phyloP scores from a whole-genome alignment of 2,888 invertebrate genomes.

The Cephus pygmeus region DNA sequence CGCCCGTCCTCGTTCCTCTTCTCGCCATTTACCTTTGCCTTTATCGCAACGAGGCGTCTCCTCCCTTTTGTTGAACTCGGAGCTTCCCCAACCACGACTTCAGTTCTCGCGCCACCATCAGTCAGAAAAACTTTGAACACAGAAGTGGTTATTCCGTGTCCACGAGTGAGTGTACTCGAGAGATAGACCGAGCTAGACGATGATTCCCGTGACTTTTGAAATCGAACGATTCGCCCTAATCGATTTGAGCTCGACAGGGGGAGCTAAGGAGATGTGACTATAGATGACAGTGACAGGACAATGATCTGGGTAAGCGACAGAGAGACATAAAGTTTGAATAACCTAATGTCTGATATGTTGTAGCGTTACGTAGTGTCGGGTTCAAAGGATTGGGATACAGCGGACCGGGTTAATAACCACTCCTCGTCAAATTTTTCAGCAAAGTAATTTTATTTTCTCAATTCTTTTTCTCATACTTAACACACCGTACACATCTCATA shows the following conservation, averaged over 20 bases:
- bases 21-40: background rate
- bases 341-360: background rate
- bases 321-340: background rate
- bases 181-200: background rate
- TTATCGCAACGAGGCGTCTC: background rate
- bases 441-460: conserved; percentile 59
- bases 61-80: background rate
- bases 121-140: conserved; percentile 53
- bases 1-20: conserved; percentile 17
- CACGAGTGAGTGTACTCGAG: conserved; percentile 23
- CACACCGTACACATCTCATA: background rate
- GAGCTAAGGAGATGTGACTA: background rate
- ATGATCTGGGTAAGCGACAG: background rate
- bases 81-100: background rate
- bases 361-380: background rate
- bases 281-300: background rate
- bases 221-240: background rate
- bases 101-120: background rate
- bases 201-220: background rate
- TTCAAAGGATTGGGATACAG: conserved; percentile 43
- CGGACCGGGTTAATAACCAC: conserved; percentile 62
- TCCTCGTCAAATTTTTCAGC: conserved; percentile 62
- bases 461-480: conserved; percentile 16
- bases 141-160: conserved; percentile 62
- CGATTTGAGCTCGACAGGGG: background rate